Base-by-base conservation (phyloP, 2,888 invertebrate genomes). In the Euclidia mi region DNA sequence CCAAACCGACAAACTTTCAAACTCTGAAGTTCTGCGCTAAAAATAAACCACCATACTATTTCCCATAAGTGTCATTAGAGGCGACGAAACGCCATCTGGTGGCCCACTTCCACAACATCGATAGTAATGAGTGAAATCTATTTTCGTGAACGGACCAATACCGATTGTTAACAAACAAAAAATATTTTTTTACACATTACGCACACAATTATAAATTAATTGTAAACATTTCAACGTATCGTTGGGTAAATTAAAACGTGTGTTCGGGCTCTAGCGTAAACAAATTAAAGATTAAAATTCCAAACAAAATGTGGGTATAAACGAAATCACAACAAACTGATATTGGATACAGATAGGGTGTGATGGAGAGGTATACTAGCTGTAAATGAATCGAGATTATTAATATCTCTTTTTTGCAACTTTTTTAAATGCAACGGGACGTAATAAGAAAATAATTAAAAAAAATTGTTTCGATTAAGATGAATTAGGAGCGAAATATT, bases 21-120 rank as follows among this genome's bases (percentile, higher is more conserved):
- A 14, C 12, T 15, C 41, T 52, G n/a, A 28, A 42, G n/a, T 17
- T n/a, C 14, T 34, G 28, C 20, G 42, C 31, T 47, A 53, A 35
- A 46, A 47, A 53, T 43, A 47, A 12, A 35, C 15, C 15, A 11
- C 32, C 11, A 11, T 14, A 35, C 12, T 12, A 18, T 41, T 47
- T 42, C 53, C 53, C 42, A 15, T 42, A 31, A 47, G 47, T 37
- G 47, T 15, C 42, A 2, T 53, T n/a, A 34, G 12, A 34, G 34
- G 17, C 15, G 12, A 34, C 34, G 11, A 29, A 18, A 29, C 37
- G 3, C n/a, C 46, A 25, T 4, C 32, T 42, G 47, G 11, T 18
- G 53, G 37, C 42, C 53, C 37, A 42, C 18, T n/a, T 7, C 9
- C 15, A n/a, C 0, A 6, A 41, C 29, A 20, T 47, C 41, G 10